Evolutionary conservation across 92 coral and sea anemone genomes (phyloP), one percentile per base, ranked within the genome.

Genomic region (Palythoa grandiflora): DNA sequence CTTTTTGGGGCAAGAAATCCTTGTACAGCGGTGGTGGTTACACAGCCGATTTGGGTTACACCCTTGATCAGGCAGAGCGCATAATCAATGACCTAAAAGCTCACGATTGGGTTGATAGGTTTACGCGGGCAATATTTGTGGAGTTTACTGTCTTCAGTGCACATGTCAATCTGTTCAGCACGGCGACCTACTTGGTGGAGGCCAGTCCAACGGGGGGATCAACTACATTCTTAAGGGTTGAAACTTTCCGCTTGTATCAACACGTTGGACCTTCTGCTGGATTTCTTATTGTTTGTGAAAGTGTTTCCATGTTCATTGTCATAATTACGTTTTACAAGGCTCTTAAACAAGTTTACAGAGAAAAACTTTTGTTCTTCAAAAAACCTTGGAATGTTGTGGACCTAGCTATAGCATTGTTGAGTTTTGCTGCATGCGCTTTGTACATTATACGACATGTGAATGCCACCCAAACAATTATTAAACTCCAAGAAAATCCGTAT

Each of bases 401-500:
- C 47, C 40, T 77, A 21, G 71, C 54, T 48, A 87, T 89, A 63
- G 54, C 87, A 9, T 39, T 61, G 11, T 63, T 92, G 20, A 90
- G 91, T 77, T 73, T 90, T 71, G 70, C 93, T 38, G 94, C 94
- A 13, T 71, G 87, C 53, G 94, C 52, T 2, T 55, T 92, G 16
- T 92, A 79, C 76, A 17, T 92, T 40, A 83, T 86, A 55, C 92
- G 92, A 65, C 87, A 80, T 21, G 76, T 77, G 15, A 89, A 89
- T 71, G 51, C 88, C 28, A 75, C 71, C 35, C 83, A 81, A 88
- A 88, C 94, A 1, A 70, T 92, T 60, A 16, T 78, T 48, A 83
- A 89, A 68, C 84, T 92, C 16, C 90, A 92, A 71, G 89, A 74
- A 15, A 89, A 92, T 52, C 94, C 94, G 11, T 92, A 79, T 12